These are phyloP conservation scores for Drosophila tani DNA, from an alignment of 1,140 invertebrate species.

Conservation along the genomic window DNA sequence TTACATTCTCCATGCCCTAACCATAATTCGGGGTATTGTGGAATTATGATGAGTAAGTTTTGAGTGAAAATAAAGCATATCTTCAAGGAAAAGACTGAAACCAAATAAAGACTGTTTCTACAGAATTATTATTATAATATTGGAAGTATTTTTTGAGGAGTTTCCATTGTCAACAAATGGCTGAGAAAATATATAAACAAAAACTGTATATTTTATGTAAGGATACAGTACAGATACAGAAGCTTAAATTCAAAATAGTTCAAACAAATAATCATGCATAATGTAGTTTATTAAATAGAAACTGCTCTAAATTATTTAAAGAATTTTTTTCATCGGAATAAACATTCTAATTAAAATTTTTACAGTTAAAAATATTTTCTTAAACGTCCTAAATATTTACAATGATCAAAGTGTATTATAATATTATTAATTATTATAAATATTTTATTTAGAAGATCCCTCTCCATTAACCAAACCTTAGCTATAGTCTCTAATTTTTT, in stretches of 20 bases:
- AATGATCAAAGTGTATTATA: neutral
- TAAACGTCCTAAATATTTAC: neutral
- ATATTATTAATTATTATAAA: no score
- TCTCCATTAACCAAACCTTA: neutral
- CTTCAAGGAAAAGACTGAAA: neutral
- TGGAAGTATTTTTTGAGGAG: no score
- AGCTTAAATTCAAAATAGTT: neutral
- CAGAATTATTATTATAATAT: no score
- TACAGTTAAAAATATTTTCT: neutral
- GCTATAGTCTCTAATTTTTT: neutral
- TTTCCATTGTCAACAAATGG: no score
- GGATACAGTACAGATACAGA: neutral
- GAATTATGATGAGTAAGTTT: neutral
- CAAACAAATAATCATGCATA: no score
- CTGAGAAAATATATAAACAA: neutral
- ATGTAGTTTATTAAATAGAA: neutral
- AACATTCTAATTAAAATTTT: neutral
- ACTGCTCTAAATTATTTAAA: no score
- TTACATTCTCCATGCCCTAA: constrained; percentile 37
- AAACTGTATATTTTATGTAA: neutral
- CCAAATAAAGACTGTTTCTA: neutral
- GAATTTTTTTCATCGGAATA: neutral
- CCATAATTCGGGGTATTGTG: neutral
- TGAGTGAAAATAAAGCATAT: neutral
- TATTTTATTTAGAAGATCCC: no score